A percentile compares a stretch with the other conserved stretches of the same genome.
Conservation (phyloP, 2,797 vertebrate genomes). For the Salarias fasciatus region DNA sequence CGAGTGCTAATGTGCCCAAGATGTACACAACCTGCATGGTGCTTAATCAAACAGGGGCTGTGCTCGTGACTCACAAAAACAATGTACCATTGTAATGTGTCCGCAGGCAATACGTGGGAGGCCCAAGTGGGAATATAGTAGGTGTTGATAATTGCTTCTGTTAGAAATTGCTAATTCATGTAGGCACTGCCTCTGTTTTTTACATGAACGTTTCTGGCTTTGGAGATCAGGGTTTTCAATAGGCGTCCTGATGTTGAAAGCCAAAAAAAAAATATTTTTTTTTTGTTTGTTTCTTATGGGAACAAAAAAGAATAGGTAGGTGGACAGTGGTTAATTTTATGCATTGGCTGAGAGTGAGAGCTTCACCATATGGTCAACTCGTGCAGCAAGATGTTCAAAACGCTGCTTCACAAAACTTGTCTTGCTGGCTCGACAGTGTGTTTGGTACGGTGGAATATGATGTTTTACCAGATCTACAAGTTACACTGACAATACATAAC, state of each 20-base stretch:
- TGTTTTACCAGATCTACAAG: neutral
- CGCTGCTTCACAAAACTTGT: no score
- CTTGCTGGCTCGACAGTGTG: constrained; percentile 2
- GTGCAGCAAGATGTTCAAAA: no score
- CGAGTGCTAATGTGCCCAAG: constrained; percentile 8
- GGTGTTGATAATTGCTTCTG: constrained; percentile 60
- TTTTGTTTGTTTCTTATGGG: no score
- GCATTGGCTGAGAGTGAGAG: no score
- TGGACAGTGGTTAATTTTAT: no score
- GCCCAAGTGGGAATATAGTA: constrained; percentile 56
- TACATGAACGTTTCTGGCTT: no score
- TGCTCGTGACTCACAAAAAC: constrained; percentile 47
- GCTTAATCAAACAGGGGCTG: constrained; percentile 34
- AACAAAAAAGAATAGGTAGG: no score
- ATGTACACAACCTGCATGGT: constrained; percentile 33
- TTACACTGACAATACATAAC: neutral
- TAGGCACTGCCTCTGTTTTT: constrained; percentile 14
- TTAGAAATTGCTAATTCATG: constrained; percentile 48
- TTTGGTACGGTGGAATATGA: neutral
- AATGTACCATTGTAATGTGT: constrained; percentile 37
- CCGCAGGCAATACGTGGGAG: constrained; percentile 55
- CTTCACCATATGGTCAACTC: no score
- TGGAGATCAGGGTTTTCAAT: no score
- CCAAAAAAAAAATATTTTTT: no score
- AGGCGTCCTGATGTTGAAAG: no score